phyloP scores from a whole-genome alignment of 2,888 invertebrate genomes.

The Pemphredon lugubris region DNA sequence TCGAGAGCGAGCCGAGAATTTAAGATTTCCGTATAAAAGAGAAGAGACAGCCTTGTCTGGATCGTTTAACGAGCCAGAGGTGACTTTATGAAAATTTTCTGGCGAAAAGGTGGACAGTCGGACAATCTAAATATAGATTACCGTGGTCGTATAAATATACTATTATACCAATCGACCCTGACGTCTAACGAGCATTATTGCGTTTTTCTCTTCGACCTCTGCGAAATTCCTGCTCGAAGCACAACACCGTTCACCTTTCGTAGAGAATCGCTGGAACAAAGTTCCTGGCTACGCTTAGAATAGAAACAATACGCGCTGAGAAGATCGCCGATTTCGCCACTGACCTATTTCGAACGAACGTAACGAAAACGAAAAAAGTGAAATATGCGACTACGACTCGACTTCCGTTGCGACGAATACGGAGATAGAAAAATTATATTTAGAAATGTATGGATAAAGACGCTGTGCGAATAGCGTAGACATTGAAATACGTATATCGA shows the following conservation, averaged over 20 bases:
- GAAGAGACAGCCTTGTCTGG: too few relatives aligned
- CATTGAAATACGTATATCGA: too few relatives aligned
- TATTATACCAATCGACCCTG: slow-evolving; percentile 29
- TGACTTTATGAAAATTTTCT: too few relatives aligned
- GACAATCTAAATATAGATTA: slow-evolving; percentile 21
- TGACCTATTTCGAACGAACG: neutral
- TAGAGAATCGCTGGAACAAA: slow-evolving; percentile 6
- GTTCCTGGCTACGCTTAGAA: neutral
- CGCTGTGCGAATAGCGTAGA: too few relatives aligned
- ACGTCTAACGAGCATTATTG: slow-evolving; percentile 20
- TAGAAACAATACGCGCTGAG: neutral
- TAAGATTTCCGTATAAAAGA: neutral
- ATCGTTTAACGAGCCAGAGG: too few relatives aligned
- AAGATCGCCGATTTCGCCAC: neutral
- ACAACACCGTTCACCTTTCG: slow-evolving; percentile 31
- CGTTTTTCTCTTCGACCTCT: slow-evolving; percentile 15
- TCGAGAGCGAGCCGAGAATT: too few relatives aligned
- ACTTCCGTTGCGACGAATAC: too few relatives aligned
- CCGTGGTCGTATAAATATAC: neutral
- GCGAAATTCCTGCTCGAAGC: slow-evolving; percentile 23
- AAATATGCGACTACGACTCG: too few relatives aligned
- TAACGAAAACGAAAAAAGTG: neutral
- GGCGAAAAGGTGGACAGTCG: too few relatives aligned
- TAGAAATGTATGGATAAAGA: too few relatives aligned
- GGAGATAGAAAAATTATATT: too few relatives aligned